Base-by-base conservation (phyloP, 37 sponge, comb jelly and placozoan genomes). In the Cladorhizidae sp. region DNA sequence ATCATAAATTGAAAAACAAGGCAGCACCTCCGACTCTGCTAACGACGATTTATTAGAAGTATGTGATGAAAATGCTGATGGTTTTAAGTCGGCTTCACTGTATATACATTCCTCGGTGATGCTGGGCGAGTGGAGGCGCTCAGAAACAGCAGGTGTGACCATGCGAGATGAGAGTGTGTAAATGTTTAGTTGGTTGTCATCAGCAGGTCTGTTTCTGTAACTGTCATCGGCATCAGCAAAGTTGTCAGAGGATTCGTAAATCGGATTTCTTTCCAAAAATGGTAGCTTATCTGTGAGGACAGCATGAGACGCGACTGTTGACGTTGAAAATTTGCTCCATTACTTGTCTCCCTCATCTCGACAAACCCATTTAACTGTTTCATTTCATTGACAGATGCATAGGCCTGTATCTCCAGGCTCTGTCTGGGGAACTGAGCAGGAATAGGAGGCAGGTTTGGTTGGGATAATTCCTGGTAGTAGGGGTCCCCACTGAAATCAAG, bases 241-340 rank as follows among this genome's bases (percentile, higher is more conserved):
- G 14, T 77, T 49, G 33, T 88, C 83, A 22, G 78, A 70, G 2
- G 88, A 88, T 0, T 73, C 72, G 61, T 88, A 88, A 67, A 88
- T 62, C 0, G 88, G 88, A 62, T 88, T 88, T 12, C 63, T 67
- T 38, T 77, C 57, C 18, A 88, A 74, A 42, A 55, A 78, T 14
- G 55, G 23, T 2, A 67, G 59, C 51, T 79, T 62, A 35, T 58
- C 59, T 58, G 59, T 58, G 32, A 32, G 3, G 31, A 11, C 36
- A 7, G 32, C 17, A 2, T 2, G 67, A 29, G 36, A 32, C 67
- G 67, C 5, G 17, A 36, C 35, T 31, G 26, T 3, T 31, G 35
- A 12, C 35, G 31, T 31, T 31, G 35, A 58, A 5, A 21, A 58
- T 9, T 45, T 45, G 9, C 49, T 45, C 26, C 59, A 23, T 29